These are phyloP conservation scores for Leucania comma DNA, from an alignment of 2,888 invertebrate species.

Conservation along the genomic window DNA sequence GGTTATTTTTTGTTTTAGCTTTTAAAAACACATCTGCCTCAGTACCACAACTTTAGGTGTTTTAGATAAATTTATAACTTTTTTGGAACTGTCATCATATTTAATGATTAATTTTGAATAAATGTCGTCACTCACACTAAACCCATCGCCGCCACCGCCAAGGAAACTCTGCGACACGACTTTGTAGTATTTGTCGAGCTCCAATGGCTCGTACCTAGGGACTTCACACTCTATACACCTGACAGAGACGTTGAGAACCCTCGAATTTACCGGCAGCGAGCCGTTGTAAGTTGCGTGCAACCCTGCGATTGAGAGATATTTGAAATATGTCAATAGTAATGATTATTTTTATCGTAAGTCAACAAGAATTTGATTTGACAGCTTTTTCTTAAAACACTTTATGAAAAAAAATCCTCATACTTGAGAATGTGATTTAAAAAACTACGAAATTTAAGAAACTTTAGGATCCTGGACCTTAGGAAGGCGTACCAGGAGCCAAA, in stretches of 20 bases:
- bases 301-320: slow-evolving; percentile 69
- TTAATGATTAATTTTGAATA: background rate
- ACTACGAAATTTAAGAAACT: no score
- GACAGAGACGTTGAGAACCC: slow-evolving; percentile 90
- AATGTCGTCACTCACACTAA: slow-evolving; percentile 80
- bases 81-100: background rate
- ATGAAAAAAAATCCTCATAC: no score
- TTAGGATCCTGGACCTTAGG: no score
- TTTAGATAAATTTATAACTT: background rate
- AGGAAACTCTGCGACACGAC: slow-evolving; percentile 91
- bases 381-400: no score
- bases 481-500: no score
- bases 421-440: background rate
- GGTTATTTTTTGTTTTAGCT: background rate
- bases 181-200: slow-evolving; percentile 90
- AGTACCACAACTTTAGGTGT: background rate
- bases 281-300: slow-evolving; percentile 91
- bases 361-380: no score
- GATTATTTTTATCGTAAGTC: slow-evolving; percentile 8
- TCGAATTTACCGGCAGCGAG: slow-evolving; percentile 88
- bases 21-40: slow-evolving; percentile 19
- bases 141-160: slow-evolving; percentile 93
- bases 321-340: background rate
- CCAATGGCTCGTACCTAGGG: slow-evolving; percentile 92
- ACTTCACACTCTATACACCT: slow-evolving; percentile 92